phyloP scores from a whole-genome alignment of 2,888 invertebrate species.

The Microchrysa polita region DNA sequence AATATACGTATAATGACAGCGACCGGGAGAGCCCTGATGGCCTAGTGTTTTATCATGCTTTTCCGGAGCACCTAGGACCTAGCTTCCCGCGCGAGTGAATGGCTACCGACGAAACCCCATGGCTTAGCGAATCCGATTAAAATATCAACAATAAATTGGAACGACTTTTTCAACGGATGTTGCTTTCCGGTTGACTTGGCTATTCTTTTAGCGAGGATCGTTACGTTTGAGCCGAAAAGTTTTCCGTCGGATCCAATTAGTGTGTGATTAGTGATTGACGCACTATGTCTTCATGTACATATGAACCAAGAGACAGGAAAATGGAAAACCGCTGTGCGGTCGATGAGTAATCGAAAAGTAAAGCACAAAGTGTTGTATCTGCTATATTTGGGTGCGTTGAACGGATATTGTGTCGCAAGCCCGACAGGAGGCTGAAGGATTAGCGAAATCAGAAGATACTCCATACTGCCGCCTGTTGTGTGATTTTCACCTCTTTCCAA shows the following conservation, averaged over 20 bases:
- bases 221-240: too few species aligned
- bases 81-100: not conserved
- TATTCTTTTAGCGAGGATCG: not conserved
- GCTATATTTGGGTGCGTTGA: not conserved
- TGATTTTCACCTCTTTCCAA: too few species aligned
- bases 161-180: not conserved
- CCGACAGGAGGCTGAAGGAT: too few species aligned
- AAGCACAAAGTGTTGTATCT: constrained; percentile 10
- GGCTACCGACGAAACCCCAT: too few species aligned
- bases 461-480: too few species aligned
- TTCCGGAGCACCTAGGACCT: not conserved
- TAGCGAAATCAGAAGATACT: too few species aligned
- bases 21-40: not conserved
- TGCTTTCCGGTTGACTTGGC: not conserved
- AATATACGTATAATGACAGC: constrained; percentile 24
- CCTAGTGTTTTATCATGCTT: not conserved
- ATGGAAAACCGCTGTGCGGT: too few species aligned
- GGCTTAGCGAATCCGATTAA: constrained; percentile 17
- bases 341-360: not conserved
- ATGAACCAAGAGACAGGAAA: too few species aligned
- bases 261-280: too few species aligned
- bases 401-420: not conserved
- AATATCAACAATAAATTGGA: constrained; percentile 6
- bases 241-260: constrained; percentile 10
- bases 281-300: too few species aligned